phyloP scores from a whole-genome alignment of 2,113 vertebrate genomes.

The Bucco capensis region DNA sequence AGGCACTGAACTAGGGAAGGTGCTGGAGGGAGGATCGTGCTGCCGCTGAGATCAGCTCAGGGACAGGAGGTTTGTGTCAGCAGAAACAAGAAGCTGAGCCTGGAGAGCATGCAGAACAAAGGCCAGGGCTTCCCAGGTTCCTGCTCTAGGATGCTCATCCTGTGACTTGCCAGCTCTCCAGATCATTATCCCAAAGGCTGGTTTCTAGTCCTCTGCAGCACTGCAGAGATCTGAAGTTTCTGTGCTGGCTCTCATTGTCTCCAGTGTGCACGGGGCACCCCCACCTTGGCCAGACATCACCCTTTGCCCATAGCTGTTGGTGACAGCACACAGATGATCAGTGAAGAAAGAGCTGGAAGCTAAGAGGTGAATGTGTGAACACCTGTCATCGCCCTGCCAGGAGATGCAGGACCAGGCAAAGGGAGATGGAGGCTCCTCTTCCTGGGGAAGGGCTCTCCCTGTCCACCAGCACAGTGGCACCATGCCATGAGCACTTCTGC shows the following conservation, averaged over 20 bases:
- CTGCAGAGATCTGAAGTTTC: not conserved
- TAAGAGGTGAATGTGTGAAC: not conserved
- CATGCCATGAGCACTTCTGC: rapidly evolving
- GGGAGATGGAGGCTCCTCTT: not conserved
- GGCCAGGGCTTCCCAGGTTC: not conserved
- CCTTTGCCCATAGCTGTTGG: not conserved
- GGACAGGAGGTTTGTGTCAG: not conserved
- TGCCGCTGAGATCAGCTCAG: not conserved
- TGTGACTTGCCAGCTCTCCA: not conserved
- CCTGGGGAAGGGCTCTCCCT: not conserved
- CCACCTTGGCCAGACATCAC: not conserved
- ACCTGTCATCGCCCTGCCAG: not conserved
- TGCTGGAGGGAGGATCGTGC: not conserved
- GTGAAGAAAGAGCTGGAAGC: not conserved
- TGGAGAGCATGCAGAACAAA: not conserved
- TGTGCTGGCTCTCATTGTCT: not conserved
- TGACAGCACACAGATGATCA: not conserved
- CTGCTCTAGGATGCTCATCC: not conserved
- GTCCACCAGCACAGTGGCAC: rapidly evolving
- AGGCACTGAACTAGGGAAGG: not conserved
- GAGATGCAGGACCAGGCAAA: not conserved
- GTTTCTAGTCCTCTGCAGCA: not conserved
- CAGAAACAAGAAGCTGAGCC: not conserved
- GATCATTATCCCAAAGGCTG: not conserved
- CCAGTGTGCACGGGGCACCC: not conserved